Conservation (phyloP, 2,797 vertebrate species). For the Crax fasciolata region DNA sequence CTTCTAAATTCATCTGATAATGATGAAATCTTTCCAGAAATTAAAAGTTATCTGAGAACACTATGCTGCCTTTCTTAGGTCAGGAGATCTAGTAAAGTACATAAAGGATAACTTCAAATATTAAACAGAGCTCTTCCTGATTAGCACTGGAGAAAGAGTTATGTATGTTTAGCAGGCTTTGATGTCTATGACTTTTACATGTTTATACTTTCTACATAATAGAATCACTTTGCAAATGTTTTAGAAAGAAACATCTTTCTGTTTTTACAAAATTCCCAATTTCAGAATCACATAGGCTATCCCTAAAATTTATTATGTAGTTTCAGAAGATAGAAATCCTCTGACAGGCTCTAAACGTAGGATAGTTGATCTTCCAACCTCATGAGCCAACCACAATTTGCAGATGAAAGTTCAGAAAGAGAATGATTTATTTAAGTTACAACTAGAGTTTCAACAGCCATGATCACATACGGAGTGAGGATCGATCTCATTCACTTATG, state of each 20-base stretch:
- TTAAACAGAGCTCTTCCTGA: neutral
- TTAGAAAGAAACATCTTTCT: neutral
- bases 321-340: neutral
- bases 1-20: neutral
- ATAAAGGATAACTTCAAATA: neutral
- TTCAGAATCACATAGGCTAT: neutral
- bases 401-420: neutral
- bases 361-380: neutral
- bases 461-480: rapidly evolving
- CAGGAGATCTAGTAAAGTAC: neutral
- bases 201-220: neutral
- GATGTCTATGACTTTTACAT: neutral
- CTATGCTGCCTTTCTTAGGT: neutral
- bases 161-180: neutral
- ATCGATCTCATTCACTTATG: neutral
- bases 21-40: neutral
- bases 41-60: neutral
- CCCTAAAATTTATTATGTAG: neutral
- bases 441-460: neutral
- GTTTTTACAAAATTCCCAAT: neutral
- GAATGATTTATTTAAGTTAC: neutral
- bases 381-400: neutral
- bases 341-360: neutral
- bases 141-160: neutral
- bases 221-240: neutral